Base-by-base conservation (phyloP, 1,140 invertebrate genomes). In the Brachionus rotundiformis region DNA sequence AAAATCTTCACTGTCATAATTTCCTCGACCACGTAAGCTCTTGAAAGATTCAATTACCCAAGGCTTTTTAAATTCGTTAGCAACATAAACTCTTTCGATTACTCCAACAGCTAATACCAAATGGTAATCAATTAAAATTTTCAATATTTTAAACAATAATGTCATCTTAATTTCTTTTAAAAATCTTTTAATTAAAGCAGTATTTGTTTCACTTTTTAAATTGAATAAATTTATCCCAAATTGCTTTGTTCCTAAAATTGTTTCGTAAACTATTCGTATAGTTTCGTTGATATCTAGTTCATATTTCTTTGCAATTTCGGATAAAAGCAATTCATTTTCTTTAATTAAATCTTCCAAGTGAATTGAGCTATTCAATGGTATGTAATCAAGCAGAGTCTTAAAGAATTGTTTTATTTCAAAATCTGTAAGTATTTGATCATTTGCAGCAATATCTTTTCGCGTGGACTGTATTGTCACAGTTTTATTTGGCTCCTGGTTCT, bases 11-110 rank as follows among this genome's bases (percentile, higher is more conserved):
- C 44, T 39, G n/a, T 73, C 36, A 6, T n/a, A 13, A 29, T 31
- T 44, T 41, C 68, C 68, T 79, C 76, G 19, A 25, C 76, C 76
- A 16, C 33, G 27, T 19, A 36, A 49, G 31, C 36, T 59, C 16
- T 79, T 79, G 3, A 36, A 63, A 29, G 76, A 79, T 31, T 79
- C 76, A 31, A 79, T 79, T 16, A 79, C 76, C 76, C 76, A 79
- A 39, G 33, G 76, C 47, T 79, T 54, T 59, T 79, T 79, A 59
- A 79, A 79, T 41, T 79, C 76, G 27, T 79, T 29, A 2, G 76
- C 47, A 4, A 79, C 76, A 79, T 59, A 79, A 19, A 79, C 76
- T 31, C 76, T 33, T 59, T 79, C 29, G 8, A 41, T 25, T 10
- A 79, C 76, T 3, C 76, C 76, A 13, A 79, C 76, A 11, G 27